Evolutionary conservation across 1,140 invertebrate species (phyloP).

Genomic region (Cotesia typhae): DNA sequence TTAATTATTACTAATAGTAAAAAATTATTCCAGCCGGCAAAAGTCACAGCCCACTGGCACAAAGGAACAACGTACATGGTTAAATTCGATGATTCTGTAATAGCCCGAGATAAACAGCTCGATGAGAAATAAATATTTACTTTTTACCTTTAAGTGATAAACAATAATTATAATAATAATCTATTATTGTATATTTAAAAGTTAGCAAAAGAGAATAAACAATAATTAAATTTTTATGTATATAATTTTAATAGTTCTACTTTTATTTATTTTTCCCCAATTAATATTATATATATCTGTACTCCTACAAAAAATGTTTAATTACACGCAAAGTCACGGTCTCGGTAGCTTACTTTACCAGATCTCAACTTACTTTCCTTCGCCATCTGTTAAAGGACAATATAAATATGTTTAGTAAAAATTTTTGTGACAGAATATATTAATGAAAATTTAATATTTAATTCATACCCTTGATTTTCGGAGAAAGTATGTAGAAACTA

Average conservation of each 20-base stretch:
- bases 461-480: slow-evolving; percentile 57
- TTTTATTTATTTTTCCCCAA: slow-evolving; percentile 20
- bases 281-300: slow-evolving; percentile 31
- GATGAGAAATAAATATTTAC: slow-evolving; percentile 78
- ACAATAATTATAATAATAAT: slow-evolving; percentile 27
- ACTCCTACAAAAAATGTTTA: slow-evolving; percentile 46
- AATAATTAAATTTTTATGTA: slow-evolving; percentile 13
- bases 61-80: slow-evolving; percentile 99
- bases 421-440: slow-evolving; percentile 23
- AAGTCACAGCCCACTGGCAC: slow-evolving; percentile 98
- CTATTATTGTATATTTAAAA: slow-evolving; percentile 23
- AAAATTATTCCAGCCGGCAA: slow-evolving; percentile 81
- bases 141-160: slow-evolving; percentile 5
- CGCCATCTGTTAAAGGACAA: slow-evolving; percentile 55
- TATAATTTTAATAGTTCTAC: slow-evolving; percentile 30
- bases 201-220: slow-evolving; percentile 1
- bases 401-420: slow-evolving; percentile 32
- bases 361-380: slow-evolving; percentile 70
- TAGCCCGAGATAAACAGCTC: slow-evolving; percentile 89
- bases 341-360: slow-evolving; percentile 77
- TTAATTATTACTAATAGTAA: background rate
- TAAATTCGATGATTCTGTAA: slow-evolving; percentile 96
- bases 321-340: slow-evolving; percentile 71
- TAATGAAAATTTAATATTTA: slow-evolving; percentile 45
- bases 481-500: slow-evolving; percentile 65